Base-by-base conservation (phyloP, 2,888 invertebrate species). In the Drosophila mayaguana region DNA sequence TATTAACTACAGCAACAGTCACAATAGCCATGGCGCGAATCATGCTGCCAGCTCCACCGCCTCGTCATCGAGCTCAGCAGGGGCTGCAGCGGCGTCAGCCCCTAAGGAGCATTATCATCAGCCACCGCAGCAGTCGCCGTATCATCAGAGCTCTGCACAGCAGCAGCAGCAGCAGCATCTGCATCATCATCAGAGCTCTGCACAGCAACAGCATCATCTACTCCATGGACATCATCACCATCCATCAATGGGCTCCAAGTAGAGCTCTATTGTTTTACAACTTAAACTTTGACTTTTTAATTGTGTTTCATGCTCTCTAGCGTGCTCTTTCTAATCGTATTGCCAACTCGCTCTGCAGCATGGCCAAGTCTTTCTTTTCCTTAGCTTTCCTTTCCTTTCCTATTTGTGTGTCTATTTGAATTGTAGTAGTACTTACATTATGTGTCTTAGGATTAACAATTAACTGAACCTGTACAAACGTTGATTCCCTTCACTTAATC, bases 111-210 rank as follows among this genome's bases (percentile, higher is more conserved):
- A 81, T 25, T 71, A 75, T 38, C 70, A 75, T 57, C 78, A 78
- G 43, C 55, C 65, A 38, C 56, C 69, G 20, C 86, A 88, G 43
- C 86, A 78, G 12, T 78, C 89, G 32, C 80, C 84, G 16, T 83
- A 83, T 69, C 86, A 86, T 55, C 76, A 72, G 6, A 68, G 51
- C 28, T n/a, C 81, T 9, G 51, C 28, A 9, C 61, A 60, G 22
- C 70, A 66, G n/a, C 59, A 32, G 34, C 60, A 46, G 16, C 66
- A 64, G 9, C 78, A 70, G 6, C 36, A 38, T 16, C 16, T 16
- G 14, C 36, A 38, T 38, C 48, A 48, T 25, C 46, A 16, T 8
- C 70, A 60, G n/a, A 28, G 28, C 28, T 8, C 28, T 28, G 28
- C 28, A 8, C 66, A 66, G 16, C 79, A 71, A 8, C 50, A 50